phyloP scores from a whole-genome alignment of 2,888 invertebrate genomes.

The Cantharis rustica region DNA sequence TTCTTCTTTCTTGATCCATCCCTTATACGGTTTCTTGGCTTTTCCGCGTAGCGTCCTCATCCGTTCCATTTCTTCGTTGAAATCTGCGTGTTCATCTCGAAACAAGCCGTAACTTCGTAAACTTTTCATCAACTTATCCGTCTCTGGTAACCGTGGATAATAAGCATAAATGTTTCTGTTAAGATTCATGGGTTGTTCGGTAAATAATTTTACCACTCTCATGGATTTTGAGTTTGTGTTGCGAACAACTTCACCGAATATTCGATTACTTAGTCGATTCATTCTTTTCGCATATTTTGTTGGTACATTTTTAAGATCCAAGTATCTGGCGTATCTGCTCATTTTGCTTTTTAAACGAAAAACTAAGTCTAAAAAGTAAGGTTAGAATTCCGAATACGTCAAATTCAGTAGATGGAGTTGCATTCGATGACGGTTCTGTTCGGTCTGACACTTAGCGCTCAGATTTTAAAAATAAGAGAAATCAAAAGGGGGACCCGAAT shows the following conservation, averaged over 20 bases:
- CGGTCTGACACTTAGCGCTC: no score
- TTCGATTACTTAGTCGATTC: slow-evolving; percentile 82
- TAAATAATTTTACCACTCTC: slow-evolving; percentile 80
- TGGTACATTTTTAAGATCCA: slow-evolving; percentile 68
- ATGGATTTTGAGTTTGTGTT: slow-evolving; percentile 76
- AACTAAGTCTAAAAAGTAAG: background rate
- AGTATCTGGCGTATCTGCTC: slow-evolving; percentile 74
- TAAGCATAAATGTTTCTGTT: slow-evolving; percentile 76
- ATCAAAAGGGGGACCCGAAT: no score
- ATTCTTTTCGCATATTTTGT: slow-evolving; percentile 85
- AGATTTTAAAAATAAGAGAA: no score
- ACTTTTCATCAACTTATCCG: slow-evolving; percentile 71
- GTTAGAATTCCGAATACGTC: background rate
- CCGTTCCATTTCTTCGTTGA: slow-evolving; percentile 83
- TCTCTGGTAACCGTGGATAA: slow-evolving; percentile 85
- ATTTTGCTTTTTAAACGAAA: slow-evolving; percentile 44
- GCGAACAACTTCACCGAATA: slow-evolving; percentile 86
- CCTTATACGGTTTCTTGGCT: slow-evolving; percentile 55
- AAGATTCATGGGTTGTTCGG: slow-evolving; percentile 74
- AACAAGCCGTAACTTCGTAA: slow-evolving; percentile 79
- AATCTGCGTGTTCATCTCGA: slow-evolving; percentile 88
- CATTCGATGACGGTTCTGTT: background rate
- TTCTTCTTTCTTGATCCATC: background rate
- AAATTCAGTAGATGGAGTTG: background rate
- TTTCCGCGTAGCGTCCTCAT: slow-evolving; percentile 79